Evolutionary conservation across 2,797 vertebrate species (phyloP).

Genomic region (Phalanger gymnotis): DNA sequence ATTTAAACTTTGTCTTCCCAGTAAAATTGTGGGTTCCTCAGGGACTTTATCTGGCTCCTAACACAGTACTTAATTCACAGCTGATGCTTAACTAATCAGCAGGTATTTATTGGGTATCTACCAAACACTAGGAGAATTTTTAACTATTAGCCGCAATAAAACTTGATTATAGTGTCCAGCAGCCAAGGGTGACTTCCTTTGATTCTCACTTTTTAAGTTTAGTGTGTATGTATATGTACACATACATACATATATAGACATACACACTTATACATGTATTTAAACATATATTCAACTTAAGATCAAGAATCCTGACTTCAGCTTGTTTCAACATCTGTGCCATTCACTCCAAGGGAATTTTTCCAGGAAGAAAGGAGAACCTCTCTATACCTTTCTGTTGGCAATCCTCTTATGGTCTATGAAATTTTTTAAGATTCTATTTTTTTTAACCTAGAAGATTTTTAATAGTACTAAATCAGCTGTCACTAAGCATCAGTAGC

Average conservation of each 20-base stretch:
- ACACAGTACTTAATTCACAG: background rate
- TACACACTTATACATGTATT: background rate
- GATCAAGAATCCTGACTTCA: background rate
- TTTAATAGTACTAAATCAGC: background rate
- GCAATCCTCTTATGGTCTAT: background rate
- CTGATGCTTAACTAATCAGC: background rate
- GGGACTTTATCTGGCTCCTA: background rate
- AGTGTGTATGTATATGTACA: too few relatives aligned
- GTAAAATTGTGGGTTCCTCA: background rate
- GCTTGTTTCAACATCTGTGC: background rate
- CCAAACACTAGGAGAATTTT: background rate
- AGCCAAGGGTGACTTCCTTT: background rate
- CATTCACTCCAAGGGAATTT: background rate
- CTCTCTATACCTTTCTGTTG: background rate
- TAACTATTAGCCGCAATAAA: background rate
- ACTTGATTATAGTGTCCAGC: background rate
- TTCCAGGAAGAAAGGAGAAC: background rate
- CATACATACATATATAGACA: too few relatives aligned
- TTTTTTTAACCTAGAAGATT: background rate
- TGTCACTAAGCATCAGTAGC: background rate
- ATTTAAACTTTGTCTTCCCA: background rate
- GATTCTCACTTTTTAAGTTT: background rate
- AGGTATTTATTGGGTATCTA: background rate
- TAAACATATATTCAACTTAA: background rate
- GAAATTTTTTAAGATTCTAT: background rate